Evolutionary conservation across 37 sponge, comb jelly and placozoan species (phyloP).

Genomic region (Bolinopsis microptera): DNA sequence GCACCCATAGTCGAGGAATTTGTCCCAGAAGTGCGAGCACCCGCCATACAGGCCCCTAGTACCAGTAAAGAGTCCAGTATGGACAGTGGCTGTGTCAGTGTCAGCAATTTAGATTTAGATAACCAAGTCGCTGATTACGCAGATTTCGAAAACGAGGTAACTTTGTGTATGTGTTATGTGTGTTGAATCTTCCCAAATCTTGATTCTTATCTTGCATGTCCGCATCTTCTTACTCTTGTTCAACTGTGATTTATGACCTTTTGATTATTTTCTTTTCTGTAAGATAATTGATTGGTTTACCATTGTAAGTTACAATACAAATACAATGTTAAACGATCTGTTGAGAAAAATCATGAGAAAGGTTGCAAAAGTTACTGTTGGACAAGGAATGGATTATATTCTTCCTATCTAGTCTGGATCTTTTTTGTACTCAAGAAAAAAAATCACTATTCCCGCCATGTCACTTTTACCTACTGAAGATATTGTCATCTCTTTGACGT

Average conservation of each 20-base stretch:
- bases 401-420: too few species aligned
- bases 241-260: neutral
- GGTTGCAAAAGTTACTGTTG: too few species aligned
- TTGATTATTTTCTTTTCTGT: neutral
- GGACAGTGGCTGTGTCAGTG: neutral
- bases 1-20: neutral
- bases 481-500: too few species aligned
- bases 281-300: too few species aligned
- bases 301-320: too few species aligned
- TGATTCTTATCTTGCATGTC: neutral
- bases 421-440: too few species aligned
- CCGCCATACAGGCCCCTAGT: neutral
- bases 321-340: too few species aligned
- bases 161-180: neutral
- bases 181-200: neutral
- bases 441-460: too few species aligned
- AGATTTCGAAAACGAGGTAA: slow-evolving; percentile 50
- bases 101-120: neutral
- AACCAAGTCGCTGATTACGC: neutral
- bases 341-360: too few species aligned
- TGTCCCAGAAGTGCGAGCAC: neutral
- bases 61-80: neutral
- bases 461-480: too few species aligned
- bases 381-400: too few species aligned
- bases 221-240: neutral